Evolutionary conservation across 1,140 invertebrate species (phyloP), one percentile per base, ranked within the genome.

Genomic region (Glossosoma conforme): DNA sequence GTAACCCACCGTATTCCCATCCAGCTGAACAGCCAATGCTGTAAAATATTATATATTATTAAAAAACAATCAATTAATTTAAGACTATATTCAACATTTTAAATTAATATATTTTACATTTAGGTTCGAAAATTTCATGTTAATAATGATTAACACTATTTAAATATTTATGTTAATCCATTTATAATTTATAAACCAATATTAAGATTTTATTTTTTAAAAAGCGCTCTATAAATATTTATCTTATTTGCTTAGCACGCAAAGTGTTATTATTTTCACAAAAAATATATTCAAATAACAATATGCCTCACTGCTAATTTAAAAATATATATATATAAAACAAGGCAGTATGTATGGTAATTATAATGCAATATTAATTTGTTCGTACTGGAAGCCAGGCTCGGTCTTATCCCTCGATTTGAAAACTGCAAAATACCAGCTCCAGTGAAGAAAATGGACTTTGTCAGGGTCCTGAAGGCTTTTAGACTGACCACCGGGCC

Each of bases 1-100:
- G 61, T 93, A 91, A 19, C 92, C 92, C 28, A 92, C 81, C 0
- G 88, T 87, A 63, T 91, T 81, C 52, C 85, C 85, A 62, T 91
- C 87, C 50, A 97, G 69, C 64, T 93, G 89, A 63, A 86, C 83
- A 11, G 85, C 89, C 55, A 94, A 65, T 13, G 88, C 89, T 88
- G 66, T 59, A 69, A 76, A 63, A 10, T 30, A 15, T 44, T 21
- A 20, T 32, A 32, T 33, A 38, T 13, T 8, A 38, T 15, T 10
- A 38, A 38, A 38, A 14, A 6, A 38, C 13, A 38, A 15, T 19
- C n/a, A 38, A 38, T 38, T 38, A 38, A 38, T 28, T 28, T 6
- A 28, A n/a, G 6, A 28, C 25, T 28, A 28, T 28, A n/a, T 28
- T 72, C 52, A 57, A 43, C 24, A 28, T 28, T 28, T 28, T 28